These are phyloP conservation scores for Magallana gigas DNA, from an alignment of 1,140 invertebrate genomes.

Conservation along the genomic window DNA sequence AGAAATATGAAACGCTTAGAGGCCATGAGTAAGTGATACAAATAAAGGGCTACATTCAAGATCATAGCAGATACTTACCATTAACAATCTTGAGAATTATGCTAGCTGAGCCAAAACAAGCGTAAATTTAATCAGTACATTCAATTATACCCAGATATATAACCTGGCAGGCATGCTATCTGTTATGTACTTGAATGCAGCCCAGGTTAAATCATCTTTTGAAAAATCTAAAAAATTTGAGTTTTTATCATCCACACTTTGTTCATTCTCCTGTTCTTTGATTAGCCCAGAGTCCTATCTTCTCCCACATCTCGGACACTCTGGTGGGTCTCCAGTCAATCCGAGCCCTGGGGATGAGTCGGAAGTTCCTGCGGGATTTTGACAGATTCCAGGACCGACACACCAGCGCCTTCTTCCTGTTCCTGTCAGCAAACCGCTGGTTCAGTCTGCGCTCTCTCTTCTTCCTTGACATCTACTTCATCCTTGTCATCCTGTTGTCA, in stretches of 20 bases:
- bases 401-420: conserved; percentile 81
- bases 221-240: too few species aligned
- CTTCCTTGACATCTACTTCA: conserved; percentile 80
- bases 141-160: too few species aligned
- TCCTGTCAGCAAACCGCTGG: conserved; percentile 88
- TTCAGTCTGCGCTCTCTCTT: conserved; percentile 88
- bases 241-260: too few species aligned
- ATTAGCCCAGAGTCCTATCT: conserved; percentile 84
- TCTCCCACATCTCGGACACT: conserved; percentile 91
- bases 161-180: too few species aligned
- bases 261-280: background rate
- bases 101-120: too few species aligned
- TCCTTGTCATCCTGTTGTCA: conserved; percentile 59
- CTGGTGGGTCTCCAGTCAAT: conserved; percentile 93
- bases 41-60: background rate
- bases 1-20: conserved; percentile 91
- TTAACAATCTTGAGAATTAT: too few species aligned
- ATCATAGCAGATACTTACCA: too few species aligned
- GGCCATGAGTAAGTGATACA: conserved; percentile 84
- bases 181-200: too few species aligned
- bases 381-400: conserved; percentile 84
- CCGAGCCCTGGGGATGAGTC: conserved; percentile 87
- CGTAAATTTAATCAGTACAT: too few species aligned
- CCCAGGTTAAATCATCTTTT: too few species aligned
- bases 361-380: conserved; percentile 82